Evolutionary conservation across 2,888 invertebrate genomes (phyloP), one percentile per base, ranked within the genome.

Genomic region (Lycophotia porphyrea): DNA sequence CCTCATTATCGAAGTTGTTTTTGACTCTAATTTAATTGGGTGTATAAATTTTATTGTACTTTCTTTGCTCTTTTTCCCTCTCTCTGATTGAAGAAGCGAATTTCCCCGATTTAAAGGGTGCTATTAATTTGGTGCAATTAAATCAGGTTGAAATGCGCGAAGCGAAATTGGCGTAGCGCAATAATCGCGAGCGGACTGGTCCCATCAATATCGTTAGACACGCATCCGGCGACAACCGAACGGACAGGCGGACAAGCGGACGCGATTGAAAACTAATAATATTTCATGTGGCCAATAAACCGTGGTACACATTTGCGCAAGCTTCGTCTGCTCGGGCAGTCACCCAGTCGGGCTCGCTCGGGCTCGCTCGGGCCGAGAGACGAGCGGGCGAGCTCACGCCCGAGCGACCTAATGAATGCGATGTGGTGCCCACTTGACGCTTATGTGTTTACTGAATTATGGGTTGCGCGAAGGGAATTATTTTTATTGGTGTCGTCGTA

Each of bases 161-260:
- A 90, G 94, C 92, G 94, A 95, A 95, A 95, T 94, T 94, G 85
- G 92, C 91, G 87, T 86, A 89, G 88, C 88, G 88, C 86, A 90
- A 91, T 90, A 90, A 87, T 87, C 82, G 80, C 81, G 71, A 79
- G 74, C 77, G 39, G 75, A 92, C 91, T 92, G 92, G 93, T 92
- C 91, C 93, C 93, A 95, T 95, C 94, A 94, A 95, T 95, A 93
- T 93, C 89, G 91, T 92, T 92, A 89, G 93, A 92, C 92, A 90
- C 87, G 91, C 93, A 94, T 95, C 95, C 95, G 95, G 94, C 88
- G 94, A 94, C 93, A 93, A 91, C 89, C 89, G 88, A 90, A 87
- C 87, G 90, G 91, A 91, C 90, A 90, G 89, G 80, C 88, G 90
- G 91, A 92, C 92, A 93, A 91, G 92, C 93, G 93, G 93, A 92